These are phyloP conservation scores for Lerema accius DNA, from an alignment of 1,140 invertebrate genomes.

Conservation along the genomic window DNA sequence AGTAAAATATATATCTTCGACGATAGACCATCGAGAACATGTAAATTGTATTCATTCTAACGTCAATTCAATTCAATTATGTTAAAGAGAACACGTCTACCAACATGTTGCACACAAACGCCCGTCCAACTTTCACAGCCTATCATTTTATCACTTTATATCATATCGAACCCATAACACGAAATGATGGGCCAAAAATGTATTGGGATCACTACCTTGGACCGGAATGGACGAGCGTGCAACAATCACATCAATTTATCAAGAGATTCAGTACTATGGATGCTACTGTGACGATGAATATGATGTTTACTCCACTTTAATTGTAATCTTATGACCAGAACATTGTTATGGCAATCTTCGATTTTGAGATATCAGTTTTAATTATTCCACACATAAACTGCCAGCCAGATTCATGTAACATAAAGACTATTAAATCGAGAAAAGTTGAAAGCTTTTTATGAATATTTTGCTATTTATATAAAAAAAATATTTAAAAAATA, in stretches of 20 bases:
- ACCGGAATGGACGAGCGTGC: conserved; percentile 25
- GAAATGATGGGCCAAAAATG: conserved; percentile 18
- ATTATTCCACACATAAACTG: no score
- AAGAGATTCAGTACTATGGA: conserved; percentile 1
- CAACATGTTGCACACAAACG: conserved; percentile 27
- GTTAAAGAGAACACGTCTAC: conserved; percentile 27
- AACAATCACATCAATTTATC: conserved; percentile 23
- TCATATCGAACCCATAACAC: conserved; percentile 12
- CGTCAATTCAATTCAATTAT: conserved; percentile 16
- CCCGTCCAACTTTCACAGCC: conserved; percentile 31
- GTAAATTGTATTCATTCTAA: conserved; percentile 11
- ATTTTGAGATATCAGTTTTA: no score
- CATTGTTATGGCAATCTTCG: no score
- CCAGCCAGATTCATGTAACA: no score
- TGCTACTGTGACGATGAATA: neutral
- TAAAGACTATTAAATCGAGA: no score
- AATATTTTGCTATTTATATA: no score
- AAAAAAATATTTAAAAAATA: no score
- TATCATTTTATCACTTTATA: conserved; percentile 25
- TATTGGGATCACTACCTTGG: conserved; percentile 15
- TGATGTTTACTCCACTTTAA: neutral
- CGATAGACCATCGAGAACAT: conserved; percentile 10
- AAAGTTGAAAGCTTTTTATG: no score
- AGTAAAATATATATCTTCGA: conserved; percentile 21
- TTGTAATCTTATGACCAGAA: no score